Evolutionary conservation across 1,140 invertebrate species (phyloP).

Genomic region (Ceratosolen fusciceps): DNA sequence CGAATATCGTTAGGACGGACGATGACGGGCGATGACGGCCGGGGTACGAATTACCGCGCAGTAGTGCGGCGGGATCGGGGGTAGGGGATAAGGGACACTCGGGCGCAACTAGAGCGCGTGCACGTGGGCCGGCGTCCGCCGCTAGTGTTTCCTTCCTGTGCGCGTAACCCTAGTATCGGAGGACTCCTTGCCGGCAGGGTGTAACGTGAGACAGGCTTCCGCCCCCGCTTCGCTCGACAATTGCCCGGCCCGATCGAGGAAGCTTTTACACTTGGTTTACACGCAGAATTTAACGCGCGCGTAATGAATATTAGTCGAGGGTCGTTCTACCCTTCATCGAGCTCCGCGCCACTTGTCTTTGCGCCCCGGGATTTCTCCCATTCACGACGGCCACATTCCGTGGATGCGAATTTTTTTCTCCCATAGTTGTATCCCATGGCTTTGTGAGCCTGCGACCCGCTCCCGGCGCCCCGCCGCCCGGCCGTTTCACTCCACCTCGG

Average conservation of each 20-base stretch:
- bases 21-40: not conserved
- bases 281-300: slow-evolving; percentile 15
- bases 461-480: too few relatives aligned
- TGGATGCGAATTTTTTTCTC: not conserved
- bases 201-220: slow-evolving; percentile 27
- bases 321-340: too few relatives aligned
- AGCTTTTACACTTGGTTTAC: slow-evolving; percentile 25
- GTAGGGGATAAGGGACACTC: not conserved
- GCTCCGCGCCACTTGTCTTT: slow-evolving; percentile 2
- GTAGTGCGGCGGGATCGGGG: not conserved
- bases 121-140: slow-evolving; percentile 39
- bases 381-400: not conserved
- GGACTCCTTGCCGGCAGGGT: slow-evolving; percentile 4
- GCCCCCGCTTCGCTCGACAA: not conserved
- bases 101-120: slow-evolving; percentile 48
- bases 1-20: not conserved
- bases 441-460: not conserved
- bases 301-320: not conserved
- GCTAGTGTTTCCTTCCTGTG: slow-evolving; percentile 47
- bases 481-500: not conserved
- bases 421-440: not conserved
- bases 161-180: slow-evolving; percentile 28
- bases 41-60: not conserved
- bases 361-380: not conserved
- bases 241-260: not conserved